Evolutionary conservation across 2,888 invertebrate species (phyloP).

Genomic region (Diaprepes abbreviatus): DNA sequence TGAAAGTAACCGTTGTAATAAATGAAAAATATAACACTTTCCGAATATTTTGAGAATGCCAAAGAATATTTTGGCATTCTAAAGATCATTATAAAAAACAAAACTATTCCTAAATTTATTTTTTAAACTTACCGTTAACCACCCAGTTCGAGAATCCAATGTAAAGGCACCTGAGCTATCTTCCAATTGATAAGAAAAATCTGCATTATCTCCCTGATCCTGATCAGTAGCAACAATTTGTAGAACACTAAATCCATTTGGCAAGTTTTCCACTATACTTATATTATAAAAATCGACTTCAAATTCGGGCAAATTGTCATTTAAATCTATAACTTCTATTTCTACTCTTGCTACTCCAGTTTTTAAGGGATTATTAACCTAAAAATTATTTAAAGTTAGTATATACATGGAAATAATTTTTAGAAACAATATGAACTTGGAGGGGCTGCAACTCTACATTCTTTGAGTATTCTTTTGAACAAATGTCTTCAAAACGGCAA

Average conservation of each 20-base stretch:
- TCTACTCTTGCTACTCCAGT: conserved; percentile 82
- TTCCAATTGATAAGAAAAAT: conserved; percentile 84
- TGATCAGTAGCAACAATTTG: conserved; percentile 82
- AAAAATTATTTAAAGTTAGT: too few species aligned
- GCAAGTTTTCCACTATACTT: conserved; percentile 91
- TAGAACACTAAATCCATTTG: conserved; percentile 82
- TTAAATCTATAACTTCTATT: conserved; percentile 81
- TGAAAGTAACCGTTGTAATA: too few species aligned
- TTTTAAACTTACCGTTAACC: conserved; percentile 79
- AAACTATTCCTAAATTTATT: too few species aligned
- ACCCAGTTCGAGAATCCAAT: conserved; percentile 84
- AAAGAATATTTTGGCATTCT: too few species aligned
- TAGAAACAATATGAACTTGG: too few species aligned
- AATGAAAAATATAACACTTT: too few species aligned
- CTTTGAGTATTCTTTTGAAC: too few species aligned
- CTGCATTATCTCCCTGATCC: conserved; percentile 89
- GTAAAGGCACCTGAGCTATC: conserved; percentile 84
- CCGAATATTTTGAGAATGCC: too few species aligned
- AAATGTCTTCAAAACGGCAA: too few species aligned
- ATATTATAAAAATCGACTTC: conserved; percentile 92
- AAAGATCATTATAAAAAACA: too few species aligned
- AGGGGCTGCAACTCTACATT: too few species aligned
- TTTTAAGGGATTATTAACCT: conserved; percentile 50
- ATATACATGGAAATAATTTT: too few species aligned
- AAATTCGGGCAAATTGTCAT: conserved; percentile 89